Conservation (phyloP, 2,797 vertebrate genomes). For the Chloroceryle amazona region DNA sequence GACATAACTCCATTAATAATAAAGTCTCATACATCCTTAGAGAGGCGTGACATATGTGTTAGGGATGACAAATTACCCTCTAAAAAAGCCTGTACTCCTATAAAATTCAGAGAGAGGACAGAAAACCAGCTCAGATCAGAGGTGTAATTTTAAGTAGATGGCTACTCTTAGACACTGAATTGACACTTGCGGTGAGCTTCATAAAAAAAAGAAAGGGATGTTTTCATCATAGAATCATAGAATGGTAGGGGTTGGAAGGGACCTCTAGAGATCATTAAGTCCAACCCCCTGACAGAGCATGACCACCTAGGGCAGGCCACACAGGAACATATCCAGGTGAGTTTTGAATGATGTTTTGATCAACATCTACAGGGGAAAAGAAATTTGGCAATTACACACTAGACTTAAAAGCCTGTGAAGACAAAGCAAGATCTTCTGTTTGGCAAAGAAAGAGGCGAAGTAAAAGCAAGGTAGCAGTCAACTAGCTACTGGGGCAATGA, state of each 20-base stretch:
- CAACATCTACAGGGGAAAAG: background rate
- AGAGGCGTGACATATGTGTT: background rate
- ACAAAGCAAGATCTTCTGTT: background rate
- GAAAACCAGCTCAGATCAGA: background rate
- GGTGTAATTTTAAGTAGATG: background rate
- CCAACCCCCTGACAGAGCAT: no score
- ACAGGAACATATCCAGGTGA: no score
- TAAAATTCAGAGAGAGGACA: background rate
- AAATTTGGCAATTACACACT: background rate
- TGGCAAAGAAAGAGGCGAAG: background rate
- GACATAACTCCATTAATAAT: background rate
- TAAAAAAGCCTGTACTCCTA: background rate
- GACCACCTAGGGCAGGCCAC: no score
- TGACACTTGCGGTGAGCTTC: background rate
- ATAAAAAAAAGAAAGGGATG: background rate
- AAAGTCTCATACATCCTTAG: background rate
- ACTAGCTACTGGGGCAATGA: background rate
- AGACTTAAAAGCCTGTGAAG: background rate
- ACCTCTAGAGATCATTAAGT: no score
- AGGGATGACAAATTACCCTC: background rate
- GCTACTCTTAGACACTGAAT: background rate
- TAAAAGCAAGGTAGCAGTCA: background rate
- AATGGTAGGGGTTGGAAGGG: no score
- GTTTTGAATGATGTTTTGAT: background rate
- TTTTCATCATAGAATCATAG: no score